A percentile compares a stretch with the other conserved stretches of the same genome.
phyloP scores from a whole-genome alignment of 1,140 invertebrate genomes.

The Drosophila pallidifrons region DNA sequence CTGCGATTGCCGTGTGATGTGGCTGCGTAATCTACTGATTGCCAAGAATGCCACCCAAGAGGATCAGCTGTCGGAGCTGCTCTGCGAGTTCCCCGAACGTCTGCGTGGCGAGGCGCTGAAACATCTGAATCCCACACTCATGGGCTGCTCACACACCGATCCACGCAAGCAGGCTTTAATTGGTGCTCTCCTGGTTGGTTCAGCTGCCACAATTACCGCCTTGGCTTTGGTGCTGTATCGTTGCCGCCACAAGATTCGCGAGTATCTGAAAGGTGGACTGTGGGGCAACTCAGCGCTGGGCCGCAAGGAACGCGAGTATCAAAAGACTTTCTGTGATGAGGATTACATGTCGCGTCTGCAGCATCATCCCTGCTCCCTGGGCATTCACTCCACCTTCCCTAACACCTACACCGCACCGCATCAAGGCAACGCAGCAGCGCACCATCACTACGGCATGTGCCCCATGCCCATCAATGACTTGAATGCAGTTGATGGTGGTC shows the following conservation, averaged over 20 bases:
- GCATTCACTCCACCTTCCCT: constrained; percentile 86
- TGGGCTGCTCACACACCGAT: constrained; percentile 92
- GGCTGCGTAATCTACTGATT: constrained; percentile 91
- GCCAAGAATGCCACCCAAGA: constrained; percentile 89
- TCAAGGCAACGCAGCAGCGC: constrained; percentile 75
- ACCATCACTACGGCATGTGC: constrained; percentile 91
- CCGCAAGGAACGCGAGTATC: constrained; percentile 94
- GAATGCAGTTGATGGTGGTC: constrained; percentile 54
- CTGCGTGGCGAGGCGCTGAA: constrained; percentile 90
- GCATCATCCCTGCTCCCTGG: constrained; percentile 87
- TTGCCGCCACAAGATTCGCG: constrained; percentile 91
- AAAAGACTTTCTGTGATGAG: constrained; percentile 94
- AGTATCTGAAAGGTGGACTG: constrained; percentile 91
- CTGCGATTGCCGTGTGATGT: constrained; percentile 92
- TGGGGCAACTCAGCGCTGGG: constrained; percentile 91
- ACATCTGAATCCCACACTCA: constrained; percentile 89
- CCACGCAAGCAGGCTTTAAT: constrained; percentile 92
- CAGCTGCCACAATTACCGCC: constrained; percentile 89
- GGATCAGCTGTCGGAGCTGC: constrained; percentile 85
- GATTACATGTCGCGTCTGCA: constrained; percentile 91
- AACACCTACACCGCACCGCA: constrained; percentile 85
- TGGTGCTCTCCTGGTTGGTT: constrained; percentile 89
- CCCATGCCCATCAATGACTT: constrained; percentile 75
- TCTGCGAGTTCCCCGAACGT: constrained; percentile 91
- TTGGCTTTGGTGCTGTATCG: constrained; percentile 91